Evolutionary conservation across 64 coral and sea anemone genomes (phyloP).

Genomic region (Montipora efflorescens): DNA sequence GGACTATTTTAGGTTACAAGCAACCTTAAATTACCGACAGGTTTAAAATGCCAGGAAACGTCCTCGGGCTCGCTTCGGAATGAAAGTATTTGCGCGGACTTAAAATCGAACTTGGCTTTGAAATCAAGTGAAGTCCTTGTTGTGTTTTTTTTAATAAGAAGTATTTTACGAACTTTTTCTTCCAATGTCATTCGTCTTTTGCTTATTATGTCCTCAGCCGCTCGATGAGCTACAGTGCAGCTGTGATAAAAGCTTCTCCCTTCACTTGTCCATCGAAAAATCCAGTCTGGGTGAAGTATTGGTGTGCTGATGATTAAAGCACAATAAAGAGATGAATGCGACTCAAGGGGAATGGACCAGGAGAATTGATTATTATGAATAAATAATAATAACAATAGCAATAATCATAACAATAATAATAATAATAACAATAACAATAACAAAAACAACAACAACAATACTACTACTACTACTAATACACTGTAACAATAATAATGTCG

Average conservation of each 20-base stretch:
- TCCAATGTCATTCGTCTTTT: conserved; percentile 32
- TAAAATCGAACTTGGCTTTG: no score
- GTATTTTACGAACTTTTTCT: conserved; percentile 21
- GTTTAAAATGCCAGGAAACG: no score
- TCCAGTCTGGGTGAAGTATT: conserved; percentile 65
- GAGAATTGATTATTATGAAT: neutral
- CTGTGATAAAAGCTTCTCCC: conserved; percentile 46
- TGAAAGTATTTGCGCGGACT: no score
- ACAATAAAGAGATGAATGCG: neutral
- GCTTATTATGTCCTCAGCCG: conserved; percentile 57
- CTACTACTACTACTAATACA: no score
- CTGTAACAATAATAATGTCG: no score
- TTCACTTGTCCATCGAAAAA: conserved; percentile 48
- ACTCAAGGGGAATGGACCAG: neutral
- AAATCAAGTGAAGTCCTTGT: no score
- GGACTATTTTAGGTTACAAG: no score
- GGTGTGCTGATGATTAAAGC: conserved; percentile 23
- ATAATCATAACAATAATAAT: neutral
- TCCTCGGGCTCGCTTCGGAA: no score
- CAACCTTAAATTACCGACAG: no score
- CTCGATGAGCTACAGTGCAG: conserved; percentile 35
- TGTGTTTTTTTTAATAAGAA: neutral
- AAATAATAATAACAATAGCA: neutral
- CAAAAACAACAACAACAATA: no score
- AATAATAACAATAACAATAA: neutral